Base-by-base conservation (phyloP, 2,888 invertebrate species). In the Cryptocephalus moraei region DNA sequence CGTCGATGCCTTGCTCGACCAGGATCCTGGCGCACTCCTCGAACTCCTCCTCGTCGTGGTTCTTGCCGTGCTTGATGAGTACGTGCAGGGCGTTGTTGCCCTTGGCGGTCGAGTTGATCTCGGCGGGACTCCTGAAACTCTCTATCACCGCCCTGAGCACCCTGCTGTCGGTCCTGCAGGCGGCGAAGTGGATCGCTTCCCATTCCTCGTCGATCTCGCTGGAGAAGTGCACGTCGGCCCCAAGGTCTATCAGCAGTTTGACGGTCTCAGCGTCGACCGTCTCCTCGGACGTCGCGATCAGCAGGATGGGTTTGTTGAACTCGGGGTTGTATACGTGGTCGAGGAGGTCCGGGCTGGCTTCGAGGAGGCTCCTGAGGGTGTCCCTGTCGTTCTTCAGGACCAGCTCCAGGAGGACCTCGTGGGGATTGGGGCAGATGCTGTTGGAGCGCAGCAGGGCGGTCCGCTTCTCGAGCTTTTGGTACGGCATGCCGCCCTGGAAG, bases 151-250 rank as follows among this genome's bases (percentile, higher is more conserved):
- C 63, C 50, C 68, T 63, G 39, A 82, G 58, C 8, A 74, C 74
- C 39, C 73, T 41, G 32, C 53, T 58, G 51, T 64, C 61, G 9
- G 76, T 76, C 42, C 69, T 72, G 60, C 78, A 76, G 1, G 78
- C 74, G 3, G 82, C 81, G 50, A 80, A 79, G 65, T 85, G 84
- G 51, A 85, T 71, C 0, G 83, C 80, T n/a, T 80, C 77, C 51
- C 75, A 76, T 11, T 75, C 72, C 45, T 77, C 74, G 2, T 71
- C 72, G 51, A 55, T 48, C 31, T 61, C 59, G 42, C 51, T 81
- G 1, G 78, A 59, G 56, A 68, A 73, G 55, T 81, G 80, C 0
- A 80, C 75, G 62, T 81, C 73, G 0, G 81, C 83, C 49, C 81
- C 80, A 45, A 76, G 66, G 47, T 77, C 72, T 9, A 84, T 62